phyloP scores from a whole-genome alignment of 2,113 vertebrate species.

The Antigone vipio region DNA sequence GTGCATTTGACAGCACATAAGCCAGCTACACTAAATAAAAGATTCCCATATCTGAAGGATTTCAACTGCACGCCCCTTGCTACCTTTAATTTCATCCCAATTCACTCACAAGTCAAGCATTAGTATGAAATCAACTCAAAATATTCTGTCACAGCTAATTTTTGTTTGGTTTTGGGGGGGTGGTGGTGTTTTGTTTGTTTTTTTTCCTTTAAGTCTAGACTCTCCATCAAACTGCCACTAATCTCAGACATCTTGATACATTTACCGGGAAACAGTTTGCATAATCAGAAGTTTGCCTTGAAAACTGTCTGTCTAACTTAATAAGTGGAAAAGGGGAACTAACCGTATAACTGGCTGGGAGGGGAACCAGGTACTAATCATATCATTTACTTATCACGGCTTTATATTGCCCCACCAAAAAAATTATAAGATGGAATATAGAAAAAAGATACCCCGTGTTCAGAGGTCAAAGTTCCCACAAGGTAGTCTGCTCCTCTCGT shows the following conservation, averaged over 20 bases:
- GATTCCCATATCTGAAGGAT: not conserved
- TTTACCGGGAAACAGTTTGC: not conserved
- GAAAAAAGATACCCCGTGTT: not conserved
- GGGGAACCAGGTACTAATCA: not conserved
- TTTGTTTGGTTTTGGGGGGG: not conserved
- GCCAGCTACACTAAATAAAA: not conserved
- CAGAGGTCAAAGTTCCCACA: not conserved
- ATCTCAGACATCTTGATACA: not conserved
- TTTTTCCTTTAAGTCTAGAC: not conserved
- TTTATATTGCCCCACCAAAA: not conserved
- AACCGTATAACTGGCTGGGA: not conserved
- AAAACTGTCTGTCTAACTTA: not conserved
- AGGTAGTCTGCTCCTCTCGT: fast-evolving
- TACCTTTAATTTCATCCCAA: not conserved
- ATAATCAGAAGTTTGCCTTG: not conserved
- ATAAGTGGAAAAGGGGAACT: not conserved
- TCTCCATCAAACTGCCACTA: not conserved
- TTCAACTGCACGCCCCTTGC: not conserved
- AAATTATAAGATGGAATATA: not conserved
- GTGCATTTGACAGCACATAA: not conserved
- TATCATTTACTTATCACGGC: not conserved
- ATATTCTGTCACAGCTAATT: not conserved
- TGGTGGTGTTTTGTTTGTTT: no score
- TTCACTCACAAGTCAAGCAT: not conserved
- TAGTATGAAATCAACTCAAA: not conserved